A percentile compares a stretch with the other conserved stretches of the same genome.
phyloP scores from a whole-genome alignment of 1,140 invertebrate species.

The Cyclargus thomasi region DNA sequence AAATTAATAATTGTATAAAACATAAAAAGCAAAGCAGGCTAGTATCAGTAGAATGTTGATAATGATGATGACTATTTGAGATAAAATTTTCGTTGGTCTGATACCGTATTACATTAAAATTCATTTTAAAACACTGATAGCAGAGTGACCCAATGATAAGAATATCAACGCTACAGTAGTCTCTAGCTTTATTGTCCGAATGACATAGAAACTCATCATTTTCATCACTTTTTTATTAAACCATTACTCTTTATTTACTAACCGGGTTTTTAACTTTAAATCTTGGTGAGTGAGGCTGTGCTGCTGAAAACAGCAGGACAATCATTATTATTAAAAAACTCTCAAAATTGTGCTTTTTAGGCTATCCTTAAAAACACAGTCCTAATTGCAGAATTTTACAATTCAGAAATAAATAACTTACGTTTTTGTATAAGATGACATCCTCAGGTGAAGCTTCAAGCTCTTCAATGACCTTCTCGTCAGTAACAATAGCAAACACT shows the following conservation, averaged over 20 bases:
- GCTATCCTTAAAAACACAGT: no score
- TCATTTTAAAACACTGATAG: background rate
- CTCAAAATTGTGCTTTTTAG: no score
- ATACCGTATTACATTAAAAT: background rate
- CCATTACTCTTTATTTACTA: no score
- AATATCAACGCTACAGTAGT: background rate
- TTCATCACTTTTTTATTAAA: no score
- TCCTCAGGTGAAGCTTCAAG: slow-evolving; percentile 84
- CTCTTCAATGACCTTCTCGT: slow-evolving; percentile 85
- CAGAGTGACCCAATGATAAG: slow-evolving; percentile 6
- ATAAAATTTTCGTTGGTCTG: background rate
- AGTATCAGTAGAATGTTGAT: background rate
- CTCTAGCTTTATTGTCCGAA: background rate
- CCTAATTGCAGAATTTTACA: no score
- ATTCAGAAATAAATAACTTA: slow-evolving; percentile 58
- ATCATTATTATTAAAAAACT: no score
- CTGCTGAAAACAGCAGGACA: no score
- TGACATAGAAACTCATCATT: no score
- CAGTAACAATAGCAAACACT: slow-evolving; percentile 90
- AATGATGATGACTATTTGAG: background rate
- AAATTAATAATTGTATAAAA: background rate
- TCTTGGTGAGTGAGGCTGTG: no score
- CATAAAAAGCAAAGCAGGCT: no score
- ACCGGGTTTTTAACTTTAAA: no score
- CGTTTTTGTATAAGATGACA: slow-evolving; percentile 93